phyloP scores from a whole-genome alignment of 2,113 vertebrate genomes.

The Psophia crepitans region DNA sequence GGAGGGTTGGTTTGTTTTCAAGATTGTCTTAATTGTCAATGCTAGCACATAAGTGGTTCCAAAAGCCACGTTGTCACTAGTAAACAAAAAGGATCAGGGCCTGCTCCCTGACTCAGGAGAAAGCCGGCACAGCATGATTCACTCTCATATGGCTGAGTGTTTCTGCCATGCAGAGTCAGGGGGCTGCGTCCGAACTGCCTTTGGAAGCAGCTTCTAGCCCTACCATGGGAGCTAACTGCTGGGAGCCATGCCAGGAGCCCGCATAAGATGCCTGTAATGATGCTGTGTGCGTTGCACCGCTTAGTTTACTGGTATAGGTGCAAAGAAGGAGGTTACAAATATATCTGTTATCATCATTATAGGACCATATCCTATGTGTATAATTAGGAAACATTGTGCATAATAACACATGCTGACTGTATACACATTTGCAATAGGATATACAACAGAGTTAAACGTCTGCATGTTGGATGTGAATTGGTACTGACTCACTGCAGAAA shows the following conservation, averaged over 20 bases:
- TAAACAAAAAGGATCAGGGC: neutral
- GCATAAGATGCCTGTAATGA: neutral
- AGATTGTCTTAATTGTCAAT: neutral
- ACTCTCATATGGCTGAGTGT: neutral
- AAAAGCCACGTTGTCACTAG: rapidly evolving
- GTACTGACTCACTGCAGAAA: neutral
- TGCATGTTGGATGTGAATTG: neutral
- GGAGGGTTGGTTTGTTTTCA: neutral
- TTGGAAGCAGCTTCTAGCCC: neutral
- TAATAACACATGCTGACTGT: neutral
- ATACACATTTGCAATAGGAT: neutral
- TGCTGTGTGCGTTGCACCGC: neutral
- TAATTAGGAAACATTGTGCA: neutral
- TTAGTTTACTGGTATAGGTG: neutral
- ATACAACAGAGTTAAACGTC: neutral
- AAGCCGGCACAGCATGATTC: neutral
- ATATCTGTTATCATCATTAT: neutral
- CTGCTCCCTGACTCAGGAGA: neutral
- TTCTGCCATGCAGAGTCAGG: neutral
- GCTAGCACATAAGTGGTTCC: neutral
- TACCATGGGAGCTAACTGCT: neutral
- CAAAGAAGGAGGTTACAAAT: neutral
- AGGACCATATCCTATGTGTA: neutral
- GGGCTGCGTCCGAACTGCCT: neutral
- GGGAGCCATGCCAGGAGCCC: neutral